Percentiles rank a stretch among this genome's conserved stretches.
These are phyloP conservation scores for Nipponia nippon DNA, from an alignment of 2,113 vertebrate species.

Conservation along the genomic window DNA sequence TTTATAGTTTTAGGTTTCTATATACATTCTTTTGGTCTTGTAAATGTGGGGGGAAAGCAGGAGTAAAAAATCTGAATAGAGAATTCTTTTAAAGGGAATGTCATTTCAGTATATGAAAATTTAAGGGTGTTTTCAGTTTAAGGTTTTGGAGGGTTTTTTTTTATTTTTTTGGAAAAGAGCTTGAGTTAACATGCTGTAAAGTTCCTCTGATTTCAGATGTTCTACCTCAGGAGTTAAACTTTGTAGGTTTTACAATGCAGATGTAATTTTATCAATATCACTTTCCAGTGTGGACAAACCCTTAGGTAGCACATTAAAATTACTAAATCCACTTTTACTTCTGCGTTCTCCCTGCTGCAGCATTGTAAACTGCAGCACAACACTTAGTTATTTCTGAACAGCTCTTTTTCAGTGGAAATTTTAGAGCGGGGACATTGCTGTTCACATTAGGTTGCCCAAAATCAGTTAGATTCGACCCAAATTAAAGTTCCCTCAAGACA, in stretches of 20 bases:
- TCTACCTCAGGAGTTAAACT: background rate
- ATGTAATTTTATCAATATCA: background rate
- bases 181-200: background rate
- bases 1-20: background rate
- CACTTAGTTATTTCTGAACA: background rate
- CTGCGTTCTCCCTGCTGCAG: background rate
- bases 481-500: background rate
- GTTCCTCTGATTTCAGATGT: background rate
- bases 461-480: background rate
- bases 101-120: background rate
- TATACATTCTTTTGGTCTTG: background rate
- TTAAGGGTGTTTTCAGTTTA: background rate
- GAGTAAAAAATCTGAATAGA: background rate
- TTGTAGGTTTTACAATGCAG: background rate
- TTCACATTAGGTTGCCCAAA: background rate
- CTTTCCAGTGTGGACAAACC: background rate
- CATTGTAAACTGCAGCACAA: background rate
- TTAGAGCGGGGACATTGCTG: background rate
- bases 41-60: fast-evolving
- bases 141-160: background rate
- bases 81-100: background rate
- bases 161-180: background rate
- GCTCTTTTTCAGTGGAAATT: background rate
- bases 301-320: background rate
- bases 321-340: background rate